phyloP scores from a whole-genome alignment of 2,888 invertebrate species.

The Archips crataeganus region DNA sequence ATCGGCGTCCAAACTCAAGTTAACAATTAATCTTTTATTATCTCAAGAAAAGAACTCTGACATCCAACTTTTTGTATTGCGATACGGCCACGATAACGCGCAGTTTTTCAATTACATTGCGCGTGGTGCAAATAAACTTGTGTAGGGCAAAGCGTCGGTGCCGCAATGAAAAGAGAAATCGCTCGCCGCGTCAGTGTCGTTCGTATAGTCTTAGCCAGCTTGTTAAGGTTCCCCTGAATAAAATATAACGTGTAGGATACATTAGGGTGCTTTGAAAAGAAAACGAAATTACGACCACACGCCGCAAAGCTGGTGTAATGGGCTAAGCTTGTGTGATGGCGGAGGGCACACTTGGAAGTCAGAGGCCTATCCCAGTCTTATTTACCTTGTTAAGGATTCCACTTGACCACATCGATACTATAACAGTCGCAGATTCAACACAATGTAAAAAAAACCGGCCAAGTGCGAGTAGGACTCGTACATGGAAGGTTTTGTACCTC shows the following conservation, averaged over 20 bases:
- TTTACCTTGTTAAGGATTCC: not conserved
- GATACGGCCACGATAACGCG: no score
- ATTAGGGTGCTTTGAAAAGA: constrained; percentile 26
- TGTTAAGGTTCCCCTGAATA: constrained; percentile 19
- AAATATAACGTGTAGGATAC: constrained; percentile 17
- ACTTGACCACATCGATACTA: no score
- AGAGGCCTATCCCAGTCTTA: not conserved
- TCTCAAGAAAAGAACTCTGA: not conserved
- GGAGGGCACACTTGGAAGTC: not conserved
- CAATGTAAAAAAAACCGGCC: no score
- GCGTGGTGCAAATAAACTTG: no score
- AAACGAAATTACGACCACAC: constrained; percentile 23
- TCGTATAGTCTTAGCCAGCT: not conserved
- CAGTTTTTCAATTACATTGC: no score
- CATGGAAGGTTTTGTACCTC: no score
- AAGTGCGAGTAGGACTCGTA: no score
- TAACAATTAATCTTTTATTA: constrained; percentile 1
- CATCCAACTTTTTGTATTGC: not conserved
- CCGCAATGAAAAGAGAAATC: no score
- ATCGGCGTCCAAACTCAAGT: not conserved
- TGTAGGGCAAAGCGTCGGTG: no score
- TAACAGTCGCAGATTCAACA: no score
- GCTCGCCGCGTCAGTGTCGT: no score
- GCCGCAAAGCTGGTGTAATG: constrained; percentile 13
- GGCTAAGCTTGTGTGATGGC: constrained; percentile 5